Percentiles rank a stretch among this genome's conserved stretches.
Conservation (phyloP, 2,113 vertebrate species). For the Macquaria australasica region DNA sequence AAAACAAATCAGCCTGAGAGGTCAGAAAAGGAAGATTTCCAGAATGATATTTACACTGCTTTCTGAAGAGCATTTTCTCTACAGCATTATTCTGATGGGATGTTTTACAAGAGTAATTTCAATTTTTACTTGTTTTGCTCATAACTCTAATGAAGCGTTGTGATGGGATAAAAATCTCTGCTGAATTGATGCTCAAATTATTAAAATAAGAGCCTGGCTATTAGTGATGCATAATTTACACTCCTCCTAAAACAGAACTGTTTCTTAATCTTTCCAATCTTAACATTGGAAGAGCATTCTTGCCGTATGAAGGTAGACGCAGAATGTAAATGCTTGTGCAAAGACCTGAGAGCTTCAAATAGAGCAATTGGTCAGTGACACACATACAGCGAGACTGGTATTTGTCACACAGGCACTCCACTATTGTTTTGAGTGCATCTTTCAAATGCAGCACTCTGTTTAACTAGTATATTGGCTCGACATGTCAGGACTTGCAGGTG, state of each 20-base stretch:
- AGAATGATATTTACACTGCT: background rate
- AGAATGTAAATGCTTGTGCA: background rate
- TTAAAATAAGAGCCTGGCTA: background rate
- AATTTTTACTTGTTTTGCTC: background rate
- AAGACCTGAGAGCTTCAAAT: conserved; percentile 2
- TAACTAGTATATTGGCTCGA: conserved; percentile 33
- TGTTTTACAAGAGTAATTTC: background rate
- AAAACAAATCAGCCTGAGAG: conserved; percentile 5
- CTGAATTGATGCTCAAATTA: background rate
- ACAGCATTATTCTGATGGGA: background rate
- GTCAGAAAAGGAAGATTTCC: background rate
- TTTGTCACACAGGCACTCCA: background rate
- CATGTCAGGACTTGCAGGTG: conserved; percentile 58
- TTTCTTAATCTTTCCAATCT: background rate
- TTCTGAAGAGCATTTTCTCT: background rate
- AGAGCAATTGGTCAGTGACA: conserved; percentile 6
- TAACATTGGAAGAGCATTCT: background rate
- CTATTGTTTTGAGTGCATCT: conserved; percentile 17
- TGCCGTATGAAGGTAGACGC: background rate
- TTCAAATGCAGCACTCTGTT: conserved; percentile 24
- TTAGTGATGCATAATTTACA: background rate
- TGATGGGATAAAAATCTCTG: background rate
- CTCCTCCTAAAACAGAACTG: background rate
- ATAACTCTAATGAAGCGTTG: background rate
- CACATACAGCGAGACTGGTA: background rate